Base-by-base conservation (phyloP, 2,797 vertebrate species). In the Pitangus sulphuratus region DNA sequence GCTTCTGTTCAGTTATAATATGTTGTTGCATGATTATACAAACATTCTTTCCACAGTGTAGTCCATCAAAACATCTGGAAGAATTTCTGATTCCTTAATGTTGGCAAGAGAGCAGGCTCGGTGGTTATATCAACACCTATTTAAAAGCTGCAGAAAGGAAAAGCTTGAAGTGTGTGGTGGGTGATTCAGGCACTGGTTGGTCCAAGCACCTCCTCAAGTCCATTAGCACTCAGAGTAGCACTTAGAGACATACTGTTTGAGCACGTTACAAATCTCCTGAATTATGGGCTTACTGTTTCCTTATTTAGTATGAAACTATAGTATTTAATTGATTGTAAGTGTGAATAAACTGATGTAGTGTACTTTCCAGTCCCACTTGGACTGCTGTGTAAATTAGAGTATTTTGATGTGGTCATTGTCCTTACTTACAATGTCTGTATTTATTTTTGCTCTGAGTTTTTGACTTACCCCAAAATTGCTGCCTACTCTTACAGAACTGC, bases 401-500 rank as follows among this genome's bases (percentile, higher is more conserved):
- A 26, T 81, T 93, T 81, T n/a, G 22, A 12, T 51, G 15, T 24
- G 8, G 40, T 69, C 19, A 1, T 35, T 70, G 25, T 26, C 48
- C 26, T 80, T 53, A 37, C 33, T 58, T 96, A 39, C 31, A 42
- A 45, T 33, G 13, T 35, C 13, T 70, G 42, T 69, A 25, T 84
- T 87, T 92, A 33, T 45, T 90, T 84, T 94, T 76, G 15, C 20
- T n/a, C 81, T 89, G 66, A 64, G 62, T 76, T 95, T 66, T 64
- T 87, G 19, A n/a, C 75, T 97, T 65, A 95, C 71, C n/a, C 48
- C 21, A 88, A 81, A 91, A 71, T 93, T 94, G 7, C 87, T 90
- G 64, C 96, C 9, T 97, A 35, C 89, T 64, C 88, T 97, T 96
- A 56, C 97, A 99, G 99, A 99, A 98, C 96, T 99, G 99, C 97